Conservation (phyloP, 2,113 vertebrate species). For the Labeo catla region DNA sequence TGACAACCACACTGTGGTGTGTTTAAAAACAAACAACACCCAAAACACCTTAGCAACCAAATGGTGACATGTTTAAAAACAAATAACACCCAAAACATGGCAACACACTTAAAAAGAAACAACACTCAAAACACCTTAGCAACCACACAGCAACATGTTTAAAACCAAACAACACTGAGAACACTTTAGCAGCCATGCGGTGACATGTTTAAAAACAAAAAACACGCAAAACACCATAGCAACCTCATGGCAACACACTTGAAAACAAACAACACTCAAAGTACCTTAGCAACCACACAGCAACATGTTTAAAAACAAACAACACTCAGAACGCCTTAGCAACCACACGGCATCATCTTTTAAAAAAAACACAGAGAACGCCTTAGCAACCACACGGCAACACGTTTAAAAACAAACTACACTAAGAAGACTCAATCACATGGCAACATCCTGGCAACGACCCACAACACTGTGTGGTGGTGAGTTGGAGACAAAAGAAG, state of each 20-base stretch:
- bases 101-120: background rate
- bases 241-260: background rate
- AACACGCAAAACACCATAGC: background rate
- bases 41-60: background rate
- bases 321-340: background rate
- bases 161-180: background rate
- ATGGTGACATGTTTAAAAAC: background rate
- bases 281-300: background rate
- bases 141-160: background rate
- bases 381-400: background rate
- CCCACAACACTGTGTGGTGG: background rate
- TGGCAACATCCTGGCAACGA: background rate
- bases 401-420: background rate
- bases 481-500: background rate
- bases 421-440: background rate
- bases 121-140: background rate
- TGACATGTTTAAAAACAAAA: background rate
- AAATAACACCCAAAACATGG: no score
- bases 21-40: background rate
- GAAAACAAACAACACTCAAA: background rate
- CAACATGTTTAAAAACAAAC: background rate
- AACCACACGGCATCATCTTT: background rate
- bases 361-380: background rate
- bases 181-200: background rate
- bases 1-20: background rate